Conservation (phyloP, 1,140 invertebrate genomes). For the Homarus americanus region DNA sequence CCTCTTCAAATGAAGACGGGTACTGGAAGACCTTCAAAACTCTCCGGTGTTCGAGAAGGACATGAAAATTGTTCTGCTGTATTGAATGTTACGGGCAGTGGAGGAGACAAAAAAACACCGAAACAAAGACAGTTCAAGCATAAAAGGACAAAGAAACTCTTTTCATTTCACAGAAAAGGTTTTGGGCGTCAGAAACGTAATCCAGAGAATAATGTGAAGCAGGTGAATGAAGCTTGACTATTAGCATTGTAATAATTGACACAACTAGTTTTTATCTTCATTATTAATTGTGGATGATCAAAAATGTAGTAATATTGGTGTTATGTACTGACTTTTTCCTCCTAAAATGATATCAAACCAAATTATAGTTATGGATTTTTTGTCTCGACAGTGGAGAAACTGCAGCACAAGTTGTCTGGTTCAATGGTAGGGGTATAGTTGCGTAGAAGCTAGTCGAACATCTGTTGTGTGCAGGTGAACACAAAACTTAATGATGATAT, state of each 20-base stretch:
- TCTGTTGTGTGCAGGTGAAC: conserved; percentile 59
- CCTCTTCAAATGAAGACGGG: conserved; percentile 22
- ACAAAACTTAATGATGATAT: conserved; percentile 38
- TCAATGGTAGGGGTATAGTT: conserved; percentile 24
- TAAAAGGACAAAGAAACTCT: not conserved
- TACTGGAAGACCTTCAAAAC: conserved; percentile 2
- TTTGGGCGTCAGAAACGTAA: not conserved
- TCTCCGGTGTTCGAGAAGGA: conserved; percentile 2
- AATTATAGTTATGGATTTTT: conserved; percentile 26
- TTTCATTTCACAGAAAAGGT: not conserved
- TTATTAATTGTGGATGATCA: not conserved
- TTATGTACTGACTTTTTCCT: not conserved
- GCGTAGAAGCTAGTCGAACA: conserved; percentile 65
- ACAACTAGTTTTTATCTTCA: not conserved
- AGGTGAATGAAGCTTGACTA: conserved; percentile 25
- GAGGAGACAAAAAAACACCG: not conserved
- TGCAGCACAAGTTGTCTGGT: conserved; percentile 36
- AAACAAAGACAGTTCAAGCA: not conserved
- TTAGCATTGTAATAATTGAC: not conserved
- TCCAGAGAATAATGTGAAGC: not conserved
- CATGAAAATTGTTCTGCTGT: conserved; percentile 31
- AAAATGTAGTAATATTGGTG: not conserved
- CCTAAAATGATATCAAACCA: conserved; percentile 40
- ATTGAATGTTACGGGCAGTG: conserved; percentile 6
- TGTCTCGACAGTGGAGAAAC: conserved; percentile 10